Base-by-base conservation (phyloP, 2,113 vertebrate species). In the Pteruthius melanotis region DNA sequence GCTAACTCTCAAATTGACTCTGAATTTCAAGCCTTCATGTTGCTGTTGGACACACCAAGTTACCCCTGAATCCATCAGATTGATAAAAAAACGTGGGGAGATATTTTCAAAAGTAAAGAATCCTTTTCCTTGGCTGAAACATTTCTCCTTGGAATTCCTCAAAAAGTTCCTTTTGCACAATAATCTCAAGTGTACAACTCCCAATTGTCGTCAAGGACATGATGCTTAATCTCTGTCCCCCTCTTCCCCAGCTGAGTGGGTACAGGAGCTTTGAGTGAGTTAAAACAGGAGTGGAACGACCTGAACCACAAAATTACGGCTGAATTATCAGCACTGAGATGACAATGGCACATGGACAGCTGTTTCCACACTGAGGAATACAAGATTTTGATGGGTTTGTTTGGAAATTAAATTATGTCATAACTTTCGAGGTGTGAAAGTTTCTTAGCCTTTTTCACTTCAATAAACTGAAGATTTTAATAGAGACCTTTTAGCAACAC, bases 401-500 rank as follows among this genome's bases (percentile, higher is more conserved):
- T 95, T 83, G 90, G 56, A 95, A 94, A 83, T 56, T 8, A 92
- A 93, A 83, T 89, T 3, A 91, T 90, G 90, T 59, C 42, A 95
- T 63, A 90, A 45, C 24, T 94, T 78, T 72, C 7, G 30, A 93
- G 63, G 44, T 68, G 72, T 92, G 80, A 64, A 92, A 74, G 24
- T 89, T 89, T 92, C 83, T 80, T 90, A 71, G 56, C 37, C 93
- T 87, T 93, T 94, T 77, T 92, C 77, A 77, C 31, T 83, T 96
- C 93, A 93, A 92, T 89, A 94, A 94, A 93, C 50, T 92, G 65
- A 91, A 95, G 66, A 87, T 79, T 95, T 96, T 88, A 75, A 77
- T 64, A 89, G 87, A 72, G 89, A 91, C 79, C 56, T 93, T 90
- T 92, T 72, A 96, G 81, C 69, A 96, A 92, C 70, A 95, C 78